Evolutionary conservation across 2,888 invertebrate genomes (phyloP).

Genomic region (Leucania comma): DNA sequence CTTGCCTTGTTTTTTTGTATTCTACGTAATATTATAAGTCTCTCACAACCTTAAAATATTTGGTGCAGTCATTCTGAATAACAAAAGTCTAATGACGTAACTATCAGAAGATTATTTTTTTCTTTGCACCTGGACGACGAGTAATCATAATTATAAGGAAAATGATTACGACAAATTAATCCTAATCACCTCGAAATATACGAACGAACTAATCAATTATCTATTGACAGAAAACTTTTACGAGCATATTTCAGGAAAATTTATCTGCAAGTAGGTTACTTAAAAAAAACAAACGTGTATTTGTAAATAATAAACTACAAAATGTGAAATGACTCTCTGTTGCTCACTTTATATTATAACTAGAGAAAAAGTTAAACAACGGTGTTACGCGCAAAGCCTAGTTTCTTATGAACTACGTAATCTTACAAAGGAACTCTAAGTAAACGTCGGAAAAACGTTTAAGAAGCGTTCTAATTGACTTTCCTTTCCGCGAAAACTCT

Average conservation of each 20-base stretch:
- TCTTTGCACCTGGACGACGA: conserved; percentile 2
- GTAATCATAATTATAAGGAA: conserved; percentile 11
- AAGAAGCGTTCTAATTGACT: conserved; percentile 35
- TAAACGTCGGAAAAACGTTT: conserved; percentile 26
- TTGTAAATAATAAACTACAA: conserved; percentile 26
- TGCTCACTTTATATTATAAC: conserved; percentile 22
- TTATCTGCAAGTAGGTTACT: not conserved
- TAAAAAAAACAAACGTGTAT: too few species aligned
- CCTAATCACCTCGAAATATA: not conserved
- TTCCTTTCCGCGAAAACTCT: conserved; percentile 18
- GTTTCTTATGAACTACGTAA: conserved; percentile 34
- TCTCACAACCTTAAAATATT: too few species aligned
- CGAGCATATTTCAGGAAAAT: not conserved
- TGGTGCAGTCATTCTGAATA: not conserved
- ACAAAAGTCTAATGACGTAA: not conserved
- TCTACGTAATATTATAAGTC: too few species aligned
- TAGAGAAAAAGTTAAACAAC: conserved; percentile 36
- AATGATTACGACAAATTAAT: conserved; percentile 10
- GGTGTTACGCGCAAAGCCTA: conserved; percentile 29
- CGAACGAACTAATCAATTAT: not conserved
- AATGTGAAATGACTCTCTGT: conserved; percentile 28
- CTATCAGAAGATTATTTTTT: not conserved
- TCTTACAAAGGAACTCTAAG: conserved; percentile 34
- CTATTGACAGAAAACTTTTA: not conserved
- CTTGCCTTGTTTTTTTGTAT: too few species aligned